These are phyloP conservation scores for Erebia epiphron DNA, from an alignment of 2,888 invertebrate species.

Conservation along the genomic window DNA sequence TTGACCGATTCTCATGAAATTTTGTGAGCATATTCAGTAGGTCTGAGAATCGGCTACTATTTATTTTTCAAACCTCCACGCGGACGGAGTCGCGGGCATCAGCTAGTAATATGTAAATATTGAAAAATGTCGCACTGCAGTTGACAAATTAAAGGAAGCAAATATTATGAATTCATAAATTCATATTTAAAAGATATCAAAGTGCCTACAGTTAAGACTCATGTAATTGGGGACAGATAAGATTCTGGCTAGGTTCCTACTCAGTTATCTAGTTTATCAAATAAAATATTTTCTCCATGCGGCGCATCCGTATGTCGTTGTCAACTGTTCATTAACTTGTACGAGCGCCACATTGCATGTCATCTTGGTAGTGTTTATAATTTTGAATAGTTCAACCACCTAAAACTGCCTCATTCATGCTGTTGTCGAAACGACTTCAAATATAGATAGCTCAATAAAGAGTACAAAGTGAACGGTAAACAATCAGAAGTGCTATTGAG, in stretches of 20 bases:
- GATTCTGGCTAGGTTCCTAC: conserved; percentile 27
- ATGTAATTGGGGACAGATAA: conserved; percentile 39
- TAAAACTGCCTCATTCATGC: not conserved
- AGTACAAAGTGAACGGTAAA: not conserved
- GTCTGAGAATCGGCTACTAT: too few species aligned
- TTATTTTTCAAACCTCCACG: too few species aligned
- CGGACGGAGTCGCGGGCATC: too few species aligned
- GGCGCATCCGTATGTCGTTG: conserved; percentile 1
- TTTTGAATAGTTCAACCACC: not conserved
- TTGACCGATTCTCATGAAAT: too few species aligned
- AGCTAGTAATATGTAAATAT: conserved; percentile 28
- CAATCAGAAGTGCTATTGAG: not conserved
- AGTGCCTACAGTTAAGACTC: conserved; percentile 29
- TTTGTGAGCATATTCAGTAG: too few species aligned
- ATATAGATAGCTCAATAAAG: not conserved
- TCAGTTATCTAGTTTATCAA: conserved; percentile 17
- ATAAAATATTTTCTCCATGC: conserved; percentile 22
- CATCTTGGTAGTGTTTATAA: conserved; percentile 15
- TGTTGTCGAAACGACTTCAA: too few species aligned
- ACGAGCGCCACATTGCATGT: not conserved
- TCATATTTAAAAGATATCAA: conserved; percentile 26
- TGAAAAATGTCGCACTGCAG: conserved; percentile 35
- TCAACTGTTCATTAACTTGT: conserved; percentile 1
- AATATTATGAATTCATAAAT: conserved; percentile 26
- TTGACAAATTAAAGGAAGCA: conserved; percentile 23